Evolutionary conservation across 2,888 invertebrate genomes (phyloP).

Genomic region (Chironomus riparius): DNA sequence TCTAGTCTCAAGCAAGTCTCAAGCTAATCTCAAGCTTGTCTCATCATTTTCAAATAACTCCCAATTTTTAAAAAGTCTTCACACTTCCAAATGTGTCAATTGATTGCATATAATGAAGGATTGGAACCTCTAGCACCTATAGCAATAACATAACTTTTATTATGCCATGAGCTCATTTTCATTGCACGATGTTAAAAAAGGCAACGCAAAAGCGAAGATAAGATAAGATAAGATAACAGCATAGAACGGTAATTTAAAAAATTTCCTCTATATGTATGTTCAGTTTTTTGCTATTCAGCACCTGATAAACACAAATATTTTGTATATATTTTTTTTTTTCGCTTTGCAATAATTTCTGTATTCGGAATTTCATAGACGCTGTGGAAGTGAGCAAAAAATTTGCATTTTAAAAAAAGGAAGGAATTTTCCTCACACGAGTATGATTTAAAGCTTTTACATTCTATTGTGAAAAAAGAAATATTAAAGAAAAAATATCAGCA

Average conservation of each 20-base stretch:
- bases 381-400: background rate
- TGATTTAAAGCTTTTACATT: background rate
- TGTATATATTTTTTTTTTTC: background rate
- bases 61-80: too few species aligned
- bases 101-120: background rate
- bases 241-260: background rate
- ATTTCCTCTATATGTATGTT: background rate
- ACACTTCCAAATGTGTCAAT: too few species aligned
- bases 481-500: background rate
- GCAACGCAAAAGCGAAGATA: background rate
- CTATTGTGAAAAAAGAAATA: background rate
- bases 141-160: background rate
- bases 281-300: background rate
- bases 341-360: background rate
- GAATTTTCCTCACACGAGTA: background rate
- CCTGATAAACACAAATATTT: conserved; percentile 2
- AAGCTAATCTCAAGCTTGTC: too few species aligned
- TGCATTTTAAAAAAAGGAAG: background rate
- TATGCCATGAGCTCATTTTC: background rate
- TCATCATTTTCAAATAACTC: too few species aligned
- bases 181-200: background rate
- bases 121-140: background rate
- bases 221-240: background rate
- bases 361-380: too few species aligned
- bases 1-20: too few species aligned